phyloP scores from a whole-genome alignment of 2,888 invertebrate species.

The Monochamus alternatus region DNA sequence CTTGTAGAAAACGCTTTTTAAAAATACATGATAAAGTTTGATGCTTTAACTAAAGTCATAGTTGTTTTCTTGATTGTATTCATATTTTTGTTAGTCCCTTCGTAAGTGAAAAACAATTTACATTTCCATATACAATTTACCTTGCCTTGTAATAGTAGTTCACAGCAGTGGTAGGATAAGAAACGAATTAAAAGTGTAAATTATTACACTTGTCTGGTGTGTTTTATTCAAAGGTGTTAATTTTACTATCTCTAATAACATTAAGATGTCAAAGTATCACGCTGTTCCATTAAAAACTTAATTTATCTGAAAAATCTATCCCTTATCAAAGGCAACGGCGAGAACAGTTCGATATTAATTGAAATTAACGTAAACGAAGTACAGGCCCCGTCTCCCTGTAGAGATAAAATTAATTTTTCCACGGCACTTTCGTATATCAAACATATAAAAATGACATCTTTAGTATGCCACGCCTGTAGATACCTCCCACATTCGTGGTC shows the following conservation, averaged over 20 bases:
- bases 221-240: conserved; percentile 4
- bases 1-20: no score
- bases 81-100: no score
- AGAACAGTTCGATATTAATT: conserved; percentile 55
- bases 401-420: conserved; percentile 62
- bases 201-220: background rate
- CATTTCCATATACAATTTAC: no score
- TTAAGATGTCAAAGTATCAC: conserved; percentile 6
- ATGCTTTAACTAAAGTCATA: no score
- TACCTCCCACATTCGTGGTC: conserved; percentile 69
- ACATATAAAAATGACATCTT: conserved; percentile 67
- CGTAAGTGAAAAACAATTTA: no score
- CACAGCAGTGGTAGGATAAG: background rate
- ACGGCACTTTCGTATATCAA: conserved; percentile 65
- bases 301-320: conserved; percentile 41
- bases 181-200: background rate
- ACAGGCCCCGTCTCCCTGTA: conserved; percentile 44
- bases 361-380: conserved; percentile 61
- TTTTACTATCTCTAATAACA: conserved; percentile 33
- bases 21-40: no score
- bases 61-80: no score
- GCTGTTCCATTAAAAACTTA: conserved; percentile 36
- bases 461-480: conserved; percentile 64
- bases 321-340: conserved; percentile 32
- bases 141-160: no score